Percentiles rank a stretch among this genome's conserved stretches.
These are phyloP conservation scores for Harlomillsia oculata DNA, from an alignment of 1,140 invertebrate genomes.

Conservation along the genomic window DNA sequence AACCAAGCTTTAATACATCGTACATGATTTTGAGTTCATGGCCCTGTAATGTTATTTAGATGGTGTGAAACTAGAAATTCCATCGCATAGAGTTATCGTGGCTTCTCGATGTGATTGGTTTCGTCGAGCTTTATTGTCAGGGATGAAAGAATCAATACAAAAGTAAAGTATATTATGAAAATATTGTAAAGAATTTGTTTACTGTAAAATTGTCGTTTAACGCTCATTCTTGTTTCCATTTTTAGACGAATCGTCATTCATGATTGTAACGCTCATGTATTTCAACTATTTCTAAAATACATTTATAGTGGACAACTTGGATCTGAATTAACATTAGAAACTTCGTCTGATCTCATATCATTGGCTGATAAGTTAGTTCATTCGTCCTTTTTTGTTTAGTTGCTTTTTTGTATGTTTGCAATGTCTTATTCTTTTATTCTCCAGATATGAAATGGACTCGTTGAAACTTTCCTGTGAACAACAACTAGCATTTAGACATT, in stretches of 20 bases:
- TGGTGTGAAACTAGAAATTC: conserved; percentile 36
- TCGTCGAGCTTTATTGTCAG: conserved; percentile 54
- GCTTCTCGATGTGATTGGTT: conserved; percentile 61
- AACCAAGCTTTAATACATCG: neutral
- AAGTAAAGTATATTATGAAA: conserved; percentile 42
- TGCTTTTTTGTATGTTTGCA: neutral
- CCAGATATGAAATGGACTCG: conserved; percentile 48
- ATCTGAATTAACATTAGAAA: conserved; percentile 46
- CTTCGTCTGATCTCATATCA: conserved; percentile 54
- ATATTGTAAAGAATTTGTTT: conserved; percentile 25
- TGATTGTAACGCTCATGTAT: conserved; percentile 54
- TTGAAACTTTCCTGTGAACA: conserved; percentile 54
- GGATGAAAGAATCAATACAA: conserved; percentile 61
- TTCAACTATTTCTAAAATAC: conserved; percentile 52
- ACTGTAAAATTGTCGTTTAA: neutral
- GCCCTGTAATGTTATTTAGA: conserved; percentile 10
- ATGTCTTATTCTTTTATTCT: neutral
- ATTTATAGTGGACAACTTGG: conserved; percentile 51
- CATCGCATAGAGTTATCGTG: conserved; percentile 56
- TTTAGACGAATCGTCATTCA: conserved; percentile 55
- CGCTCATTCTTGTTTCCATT: neutral
- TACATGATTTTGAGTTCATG: neutral
- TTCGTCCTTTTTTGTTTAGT: neutral
- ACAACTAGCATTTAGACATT: conserved; percentile 45
- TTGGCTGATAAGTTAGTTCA: conserved; percentile 41